Evolutionary conservation across 1,140 invertebrate genomes (phyloP).

Genomic region (Lamellibrachia luymesi): DNA sequence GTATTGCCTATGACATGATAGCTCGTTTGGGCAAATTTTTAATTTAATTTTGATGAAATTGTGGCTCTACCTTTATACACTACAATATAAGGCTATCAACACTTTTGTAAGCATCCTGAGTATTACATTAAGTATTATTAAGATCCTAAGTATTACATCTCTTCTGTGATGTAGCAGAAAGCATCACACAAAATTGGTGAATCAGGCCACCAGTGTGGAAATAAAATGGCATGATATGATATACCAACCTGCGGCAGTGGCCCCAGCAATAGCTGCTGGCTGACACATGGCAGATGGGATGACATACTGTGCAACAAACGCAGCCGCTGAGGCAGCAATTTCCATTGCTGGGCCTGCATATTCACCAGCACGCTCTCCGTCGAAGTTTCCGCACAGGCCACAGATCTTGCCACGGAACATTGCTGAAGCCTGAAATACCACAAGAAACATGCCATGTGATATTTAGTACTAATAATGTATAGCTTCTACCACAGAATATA

Average conservation of each 20-base stretch:
- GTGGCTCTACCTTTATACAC: no score
- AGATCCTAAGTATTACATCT: no score
- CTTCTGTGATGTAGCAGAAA: no score
- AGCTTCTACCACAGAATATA: neutral
- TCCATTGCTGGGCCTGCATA: neutral
- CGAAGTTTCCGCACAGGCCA: neutral
- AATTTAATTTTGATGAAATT: no score
- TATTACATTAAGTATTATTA: no score
- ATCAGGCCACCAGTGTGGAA: no score
- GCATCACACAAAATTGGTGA: no score
- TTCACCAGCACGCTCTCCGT: neutral
- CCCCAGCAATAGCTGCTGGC: neutral
- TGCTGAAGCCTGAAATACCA: neutral
- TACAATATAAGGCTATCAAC: no score
- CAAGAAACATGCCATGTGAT: neutral
- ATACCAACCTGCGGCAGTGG: neutral
- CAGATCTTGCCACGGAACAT: neutral
- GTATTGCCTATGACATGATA: no score
- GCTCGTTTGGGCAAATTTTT: no score
- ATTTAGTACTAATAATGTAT: neutral
- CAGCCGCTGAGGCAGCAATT: neutral
- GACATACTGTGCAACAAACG: neutral
- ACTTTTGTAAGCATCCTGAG: no score
- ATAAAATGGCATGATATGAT: neutral
- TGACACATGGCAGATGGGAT: neutral